Percentiles rank a stretch among this genome's conserved stretches.
phyloP scores from a whole-genome alignment of 2,113 vertebrate genomes.

The Gila orcuttii region DNA sequence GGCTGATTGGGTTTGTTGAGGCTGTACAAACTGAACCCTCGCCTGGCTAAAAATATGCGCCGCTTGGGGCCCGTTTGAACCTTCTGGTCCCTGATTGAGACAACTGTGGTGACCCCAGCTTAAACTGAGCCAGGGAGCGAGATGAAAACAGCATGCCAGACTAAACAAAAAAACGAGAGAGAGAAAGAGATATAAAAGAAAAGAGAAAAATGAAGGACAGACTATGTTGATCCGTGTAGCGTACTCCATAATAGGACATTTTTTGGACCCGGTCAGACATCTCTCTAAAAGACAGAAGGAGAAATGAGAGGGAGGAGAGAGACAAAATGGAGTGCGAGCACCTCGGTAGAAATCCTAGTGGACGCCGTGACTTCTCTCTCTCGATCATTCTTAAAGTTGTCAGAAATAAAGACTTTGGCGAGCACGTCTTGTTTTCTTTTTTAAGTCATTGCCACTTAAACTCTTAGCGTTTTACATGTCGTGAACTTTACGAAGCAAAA shows the following conservation, averaged over 20 bases:
- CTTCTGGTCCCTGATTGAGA: conserved; percentile 66
- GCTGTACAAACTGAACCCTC: conserved; percentile 62
- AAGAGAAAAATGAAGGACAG: conserved; percentile 17
- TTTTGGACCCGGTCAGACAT: conserved; percentile 20
- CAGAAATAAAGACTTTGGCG: conserved; percentile 33
- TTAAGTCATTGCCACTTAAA: conserved; percentile 34
- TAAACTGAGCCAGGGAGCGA: conserved; percentile 56
- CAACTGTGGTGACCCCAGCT: conserved; percentile 64
- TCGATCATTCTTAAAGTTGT: conserved; percentile 40
- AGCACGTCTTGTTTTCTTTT: conserved; percentile 16
- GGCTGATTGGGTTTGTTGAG: conserved; percentile 58
- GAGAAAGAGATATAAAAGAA: conserved; percentile 36
- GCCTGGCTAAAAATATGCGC: conserved; percentile 57
- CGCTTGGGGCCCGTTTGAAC: conserved; percentile 61
- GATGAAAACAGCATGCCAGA: conserved; percentile 51
- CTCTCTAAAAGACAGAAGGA: conserved; percentile 27
- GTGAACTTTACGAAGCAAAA: conserved; percentile 20
- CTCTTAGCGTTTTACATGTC: conserved; percentile 24
- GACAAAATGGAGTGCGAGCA: conserved; percentile 44
- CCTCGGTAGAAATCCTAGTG: conserved; percentile 29
- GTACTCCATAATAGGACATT: conserved; percentile 40
- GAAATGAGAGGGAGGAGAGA: conserved; percentile 14
- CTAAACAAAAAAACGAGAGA: conserved; percentile 48
- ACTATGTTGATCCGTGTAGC: conserved; percentile 29
- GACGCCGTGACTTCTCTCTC: conserved; percentile 28